Evolutionary conservation across 2,113 vertebrate species (phyloP).

Genomic region (Tachysurus fulvidraco): DNA sequence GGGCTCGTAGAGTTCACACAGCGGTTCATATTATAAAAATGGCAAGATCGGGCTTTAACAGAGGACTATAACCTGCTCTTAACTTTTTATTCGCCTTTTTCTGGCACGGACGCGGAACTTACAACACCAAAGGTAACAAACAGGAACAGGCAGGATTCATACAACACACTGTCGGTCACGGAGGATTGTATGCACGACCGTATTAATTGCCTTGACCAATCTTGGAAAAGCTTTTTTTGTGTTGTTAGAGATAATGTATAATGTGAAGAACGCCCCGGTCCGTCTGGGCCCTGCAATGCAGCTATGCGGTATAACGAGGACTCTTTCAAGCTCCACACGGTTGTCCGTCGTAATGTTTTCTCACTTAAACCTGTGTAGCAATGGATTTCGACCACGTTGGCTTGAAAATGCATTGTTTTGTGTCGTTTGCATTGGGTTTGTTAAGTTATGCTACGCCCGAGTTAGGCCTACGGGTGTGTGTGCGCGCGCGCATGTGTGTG

Average conservation of each 20-base stretch:
- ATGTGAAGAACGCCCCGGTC: constrained; percentile 66
- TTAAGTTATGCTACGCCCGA: background rate
- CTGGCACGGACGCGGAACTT: constrained; percentile 77
- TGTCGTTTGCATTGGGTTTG: background rate
- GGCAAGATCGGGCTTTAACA: constrained; percentile 67
- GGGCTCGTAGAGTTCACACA: background rate
- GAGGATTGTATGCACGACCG: background rate
- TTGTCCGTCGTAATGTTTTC: background rate
- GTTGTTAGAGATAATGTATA: background rate
- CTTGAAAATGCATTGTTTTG: background rate
- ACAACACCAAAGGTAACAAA: constrained; percentile 70
- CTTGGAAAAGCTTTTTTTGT: background rate
- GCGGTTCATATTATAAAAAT: constrained; percentile 63
- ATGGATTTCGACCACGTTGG: background rate
- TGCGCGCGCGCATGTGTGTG: background rate
- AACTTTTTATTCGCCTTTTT: constrained; percentile 60
- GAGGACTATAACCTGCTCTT: constrained; percentile 65
- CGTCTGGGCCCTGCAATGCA: constrained; percentile 70
- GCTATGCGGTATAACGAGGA: constrained; percentile 63
- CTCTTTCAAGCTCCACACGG: constrained; percentile 26
- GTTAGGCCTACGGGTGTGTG: constrained; percentile 1
- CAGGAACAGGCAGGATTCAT: background rate
- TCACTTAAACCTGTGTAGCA: background rate
- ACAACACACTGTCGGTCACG: background rate
- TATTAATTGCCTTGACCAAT: background rate